Conservation (phyloP, 2,797 vertebrate genomes). For the Calcarius lapponicus region DNA sequence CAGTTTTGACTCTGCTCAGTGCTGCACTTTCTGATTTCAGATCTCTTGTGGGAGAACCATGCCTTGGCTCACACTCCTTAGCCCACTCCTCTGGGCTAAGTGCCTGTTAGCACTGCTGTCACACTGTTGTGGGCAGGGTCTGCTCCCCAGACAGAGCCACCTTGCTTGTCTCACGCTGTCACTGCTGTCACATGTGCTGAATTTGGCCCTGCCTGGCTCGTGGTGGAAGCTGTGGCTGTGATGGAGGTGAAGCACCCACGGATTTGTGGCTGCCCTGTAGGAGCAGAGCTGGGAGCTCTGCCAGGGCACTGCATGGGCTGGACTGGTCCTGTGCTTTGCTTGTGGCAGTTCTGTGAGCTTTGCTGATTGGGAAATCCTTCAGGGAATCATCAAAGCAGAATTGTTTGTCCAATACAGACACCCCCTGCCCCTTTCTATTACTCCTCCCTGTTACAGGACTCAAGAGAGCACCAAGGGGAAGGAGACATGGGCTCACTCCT, state of each 20-base stretch:
- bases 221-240: neutral
- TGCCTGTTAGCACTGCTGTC: neutral
- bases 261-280: neutral
- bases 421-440: neutral
- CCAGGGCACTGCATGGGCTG: neutral
- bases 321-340: neutral
- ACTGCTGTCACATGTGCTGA: neutral
- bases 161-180: neutral
- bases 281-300: neutral
- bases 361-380: neutral
- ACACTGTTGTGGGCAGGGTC: neutral
- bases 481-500: fast-evolving
- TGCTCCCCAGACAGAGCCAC: neutral
- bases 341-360: neutral
- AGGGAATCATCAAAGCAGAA: neutral
- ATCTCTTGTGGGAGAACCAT: neutral
- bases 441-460: neutral
- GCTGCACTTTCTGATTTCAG: neutral
- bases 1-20: neutral
- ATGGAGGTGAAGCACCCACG: fast-evolving
- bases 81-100: neutral
- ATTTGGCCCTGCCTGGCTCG: neutral
- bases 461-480: neutral
- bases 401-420: neutral
- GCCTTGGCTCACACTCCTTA: neutral